Conservation (phyloP, 2,888 invertebrate species). For the Tetranychus piercei region DNA sequence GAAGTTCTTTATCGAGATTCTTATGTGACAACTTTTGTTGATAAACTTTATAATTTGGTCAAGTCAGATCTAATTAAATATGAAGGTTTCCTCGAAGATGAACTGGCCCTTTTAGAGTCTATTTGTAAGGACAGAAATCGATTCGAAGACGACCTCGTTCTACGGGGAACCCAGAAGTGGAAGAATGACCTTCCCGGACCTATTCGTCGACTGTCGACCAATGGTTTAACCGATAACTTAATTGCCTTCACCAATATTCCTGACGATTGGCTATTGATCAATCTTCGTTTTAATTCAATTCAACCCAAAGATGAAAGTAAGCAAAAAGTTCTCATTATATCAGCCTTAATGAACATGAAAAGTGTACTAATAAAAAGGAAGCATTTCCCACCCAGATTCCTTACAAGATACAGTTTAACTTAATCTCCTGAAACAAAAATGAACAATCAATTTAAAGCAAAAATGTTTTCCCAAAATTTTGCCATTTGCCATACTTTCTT, state of each 20-base stretch:
- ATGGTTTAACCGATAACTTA: conserved; percentile 23
- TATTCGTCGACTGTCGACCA: conserved; percentile 24
- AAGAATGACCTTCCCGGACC: conserved; percentile 26
- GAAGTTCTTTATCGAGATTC: conserved; percentile 56
- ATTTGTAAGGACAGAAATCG: conserved; percentile 31
- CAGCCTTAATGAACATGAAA: neutral
- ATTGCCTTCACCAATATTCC: conserved; percentile 19
- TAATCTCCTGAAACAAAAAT: too few species aligned
- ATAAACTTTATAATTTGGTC: conserved; percentile 51
- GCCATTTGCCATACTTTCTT: too few species aligned
- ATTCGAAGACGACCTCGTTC: conserved; percentile 21
- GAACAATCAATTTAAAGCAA: too few species aligned
- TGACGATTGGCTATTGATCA: conserved; percentile 13
- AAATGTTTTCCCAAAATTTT: too few species aligned
- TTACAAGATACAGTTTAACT: too few species aligned
- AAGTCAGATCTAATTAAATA: conserved; percentile 44
- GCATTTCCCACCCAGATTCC: too few species aligned
- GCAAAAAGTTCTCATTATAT: conserved; percentile 12
- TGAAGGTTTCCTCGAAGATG: conserved; percentile 42
- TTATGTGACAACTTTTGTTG: conserved; percentile 45
- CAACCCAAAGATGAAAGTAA: conserved; percentile 32
- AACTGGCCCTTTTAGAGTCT: conserved; percentile 49
- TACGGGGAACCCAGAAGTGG: conserved; percentile 25
- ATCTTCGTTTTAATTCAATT: conserved; percentile 25
- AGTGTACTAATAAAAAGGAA: too few species aligned